phyloP scores from a whole-genome alignment of 2,113 vertebrate genomes.

The Mirza zaza region DNA sequence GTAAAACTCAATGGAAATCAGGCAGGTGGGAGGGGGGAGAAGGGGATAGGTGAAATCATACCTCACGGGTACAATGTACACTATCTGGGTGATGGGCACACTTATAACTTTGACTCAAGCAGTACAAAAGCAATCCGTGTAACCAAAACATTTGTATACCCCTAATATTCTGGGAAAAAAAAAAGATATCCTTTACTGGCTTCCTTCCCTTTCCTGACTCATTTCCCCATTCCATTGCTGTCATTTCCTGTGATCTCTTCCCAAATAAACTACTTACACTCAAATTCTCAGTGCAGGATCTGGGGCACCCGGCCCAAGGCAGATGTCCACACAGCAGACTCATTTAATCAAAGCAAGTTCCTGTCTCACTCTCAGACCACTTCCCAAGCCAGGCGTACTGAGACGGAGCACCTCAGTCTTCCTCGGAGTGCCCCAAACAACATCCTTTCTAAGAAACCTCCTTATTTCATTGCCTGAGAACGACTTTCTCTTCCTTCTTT shows the following conservation, averaged over 20 bases:
- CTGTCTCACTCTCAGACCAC: background rate
- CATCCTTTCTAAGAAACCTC: background rate
- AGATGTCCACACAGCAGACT: background rate
- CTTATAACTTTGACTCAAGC: too few relatives aligned
- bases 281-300: background rate
- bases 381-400: background rate
- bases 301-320: background rate
- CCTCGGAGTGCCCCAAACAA: rapidly evolving
- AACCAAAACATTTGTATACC: too few relatives aligned
- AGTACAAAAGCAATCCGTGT: too few relatives aligned
- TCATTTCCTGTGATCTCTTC: conserved; percentile 4
- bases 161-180: too few relatives aligned
- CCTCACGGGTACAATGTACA: too few relatives aligned
- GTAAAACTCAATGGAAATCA: too few relatives aligned
- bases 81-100: too few relatives aligned
- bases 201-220: background rate
- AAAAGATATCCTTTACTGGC: too few relatives aligned
- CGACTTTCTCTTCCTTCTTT: background rate
- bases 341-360: background rate
- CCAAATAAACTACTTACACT: background rate
- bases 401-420: background rate
- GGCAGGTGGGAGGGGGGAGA: too few relatives aligned
- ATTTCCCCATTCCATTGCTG: background rate
- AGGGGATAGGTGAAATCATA: too few relatives aligned
- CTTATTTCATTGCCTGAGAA: background rate